A percentile compares a stretch with the other conserved stretches of the same genome.
Evolutionary conservation across 2,888 invertebrate species (phyloP).

Genomic region (Willowsia nigromaculata): DNA sequence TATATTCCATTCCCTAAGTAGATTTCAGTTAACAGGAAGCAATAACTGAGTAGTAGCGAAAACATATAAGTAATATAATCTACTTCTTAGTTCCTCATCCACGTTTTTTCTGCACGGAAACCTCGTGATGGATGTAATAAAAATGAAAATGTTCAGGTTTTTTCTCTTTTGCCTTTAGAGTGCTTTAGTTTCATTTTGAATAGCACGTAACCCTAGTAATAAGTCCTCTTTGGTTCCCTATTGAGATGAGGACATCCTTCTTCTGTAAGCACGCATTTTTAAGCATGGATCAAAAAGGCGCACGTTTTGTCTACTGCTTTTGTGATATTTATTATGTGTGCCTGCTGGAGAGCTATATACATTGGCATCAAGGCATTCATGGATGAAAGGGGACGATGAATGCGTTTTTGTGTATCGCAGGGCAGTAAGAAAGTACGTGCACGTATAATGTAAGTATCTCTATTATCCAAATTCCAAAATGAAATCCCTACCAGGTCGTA

Average conservation of each 20-base stretch:
- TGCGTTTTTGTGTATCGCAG: background rate
- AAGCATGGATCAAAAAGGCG: background rate
- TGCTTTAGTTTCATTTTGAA: conserved; percentile 44
- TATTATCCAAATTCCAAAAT: conserved; percentile 2
- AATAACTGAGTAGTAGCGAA: no score
- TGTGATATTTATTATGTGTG: conserved; percentile 17
- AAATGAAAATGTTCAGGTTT: conserved; percentile 40
- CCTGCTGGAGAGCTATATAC: background rate
- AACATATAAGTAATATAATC: conserved; percentile 31
- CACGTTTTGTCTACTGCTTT: conserved; percentile 25
- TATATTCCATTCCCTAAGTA: no score
- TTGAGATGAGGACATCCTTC: background rate
- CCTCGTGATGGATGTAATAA: conserved; percentile 32
- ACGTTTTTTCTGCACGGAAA: conserved; percentile 44
- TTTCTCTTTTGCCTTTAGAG: conserved; percentile 11
- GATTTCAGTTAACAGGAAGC: no score
- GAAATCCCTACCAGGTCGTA: conserved; percentile 9
- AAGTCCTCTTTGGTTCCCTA: conserved; percentile 24
- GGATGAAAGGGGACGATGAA: conserved; percentile 23
- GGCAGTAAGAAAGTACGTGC: background rate
- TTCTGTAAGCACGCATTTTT: conserved; percentile 12
- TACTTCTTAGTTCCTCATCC: conserved; percentile 27
- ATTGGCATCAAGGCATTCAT: background rate
- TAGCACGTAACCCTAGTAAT: conserved; percentile 51
- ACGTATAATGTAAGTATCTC: background rate